Percentiles rank a stretch among this genome's conserved stretches.
Evolutionary conservation across 2,888 invertebrate species (phyloP).

Genomic region (Xylota sylvarum): DNA sequence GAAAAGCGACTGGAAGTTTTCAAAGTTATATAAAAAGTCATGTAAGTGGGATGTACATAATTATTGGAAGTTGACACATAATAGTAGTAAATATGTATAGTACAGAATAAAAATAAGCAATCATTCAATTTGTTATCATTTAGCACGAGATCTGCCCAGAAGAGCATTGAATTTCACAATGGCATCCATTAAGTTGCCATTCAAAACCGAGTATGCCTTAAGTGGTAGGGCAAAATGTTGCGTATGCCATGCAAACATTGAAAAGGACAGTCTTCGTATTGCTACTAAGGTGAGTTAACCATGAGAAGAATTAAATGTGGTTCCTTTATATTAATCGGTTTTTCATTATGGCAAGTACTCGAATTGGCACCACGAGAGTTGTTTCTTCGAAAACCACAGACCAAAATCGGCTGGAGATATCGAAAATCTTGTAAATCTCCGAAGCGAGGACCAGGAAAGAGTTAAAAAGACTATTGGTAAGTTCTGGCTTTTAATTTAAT

Average conservation of each 20-base stretch:
- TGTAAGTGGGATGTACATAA: not conserved
- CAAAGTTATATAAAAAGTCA: not conserved
- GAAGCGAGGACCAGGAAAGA: slow-evolving; percentile 93
- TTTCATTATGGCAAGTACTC: slow-evolving; percentile 94
- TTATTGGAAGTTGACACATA: not conserved
- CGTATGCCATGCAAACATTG: slow-evolving; percentile 92
- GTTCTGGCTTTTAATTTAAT: no score
- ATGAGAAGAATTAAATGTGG: not conserved
- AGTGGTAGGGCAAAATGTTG: slow-evolving; percentile 93
- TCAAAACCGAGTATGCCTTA: slow-evolving; percentile 95
- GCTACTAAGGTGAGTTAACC: slow-evolving; percentile 91
- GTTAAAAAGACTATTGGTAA: slow-evolving; percentile 89
- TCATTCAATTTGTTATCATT: not conserved
- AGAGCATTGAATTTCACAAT: slow-evolving; percentile 44
- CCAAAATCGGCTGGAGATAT: slow-evolving; percentile 92
- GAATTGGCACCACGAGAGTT: slow-evolving; percentile 94
- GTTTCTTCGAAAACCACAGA: slow-evolving; percentile 94
- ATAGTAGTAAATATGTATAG: no score
- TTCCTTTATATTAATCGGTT: slow-evolving; percentile 88
- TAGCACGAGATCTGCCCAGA: no score
- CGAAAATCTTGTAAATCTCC: slow-evolving; percentile 91
- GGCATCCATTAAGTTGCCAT: slow-evolving; percentile 88
- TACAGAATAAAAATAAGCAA: not conserved
- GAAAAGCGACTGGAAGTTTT: no score
- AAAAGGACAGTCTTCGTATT: slow-evolving; percentile 90